Conservation (phyloP, 2,113 vertebrate genomes). For the Mola mola region DNA sequence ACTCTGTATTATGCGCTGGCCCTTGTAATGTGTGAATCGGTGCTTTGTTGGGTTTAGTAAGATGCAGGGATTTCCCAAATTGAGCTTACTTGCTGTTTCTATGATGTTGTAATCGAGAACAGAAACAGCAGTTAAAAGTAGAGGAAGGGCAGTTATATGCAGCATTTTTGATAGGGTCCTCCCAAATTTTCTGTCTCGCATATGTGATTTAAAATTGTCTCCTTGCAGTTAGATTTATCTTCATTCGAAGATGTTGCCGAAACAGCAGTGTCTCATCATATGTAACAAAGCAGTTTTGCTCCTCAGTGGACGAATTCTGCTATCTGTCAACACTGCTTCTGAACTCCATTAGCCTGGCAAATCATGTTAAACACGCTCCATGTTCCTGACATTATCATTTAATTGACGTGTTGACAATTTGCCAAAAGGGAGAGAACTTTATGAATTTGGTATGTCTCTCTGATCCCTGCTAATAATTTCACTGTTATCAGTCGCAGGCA, state of each 20-base stretch:
- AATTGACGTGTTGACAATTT: slow-evolving; percentile 26
- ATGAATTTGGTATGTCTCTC: neutral
- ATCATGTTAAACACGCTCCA: slow-evolving; percentile 3
- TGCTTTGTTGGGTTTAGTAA: too few species aligned
- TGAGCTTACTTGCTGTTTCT: neutral
- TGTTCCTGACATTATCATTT: slow-evolving; percentile 39
- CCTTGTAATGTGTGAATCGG: neutral
- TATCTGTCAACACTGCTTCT: slow-evolving; percentile 25
- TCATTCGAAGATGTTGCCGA: neutral
- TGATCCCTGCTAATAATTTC: slow-evolving; percentile 14
- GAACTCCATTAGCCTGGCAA: slow-evolving; percentile 21
- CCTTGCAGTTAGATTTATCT: neutral
- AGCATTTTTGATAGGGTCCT: neutral
- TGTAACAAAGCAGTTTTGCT: slow-evolving; percentile 9
- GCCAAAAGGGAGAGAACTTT: neutral
- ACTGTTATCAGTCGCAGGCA: slow-evolving; percentile 43
- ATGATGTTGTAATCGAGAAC: too few species aligned
- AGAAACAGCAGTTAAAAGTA: neutral
- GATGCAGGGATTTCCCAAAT: slow-evolving; percentile 12
- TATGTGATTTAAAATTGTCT: too few species aligned
- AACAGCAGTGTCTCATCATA: neutral
- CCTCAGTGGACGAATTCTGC: slow-evolving; percentile 8
- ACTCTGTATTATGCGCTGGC: too few species aligned
- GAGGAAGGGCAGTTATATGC: neutral
- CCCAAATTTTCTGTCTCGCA: neutral